Percentiles rank a stretch among this genome's conserved stretches.
Conservation (phyloP, 2,888 invertebrate genomes). For the Cyrtodaria siliqua region DNA sequence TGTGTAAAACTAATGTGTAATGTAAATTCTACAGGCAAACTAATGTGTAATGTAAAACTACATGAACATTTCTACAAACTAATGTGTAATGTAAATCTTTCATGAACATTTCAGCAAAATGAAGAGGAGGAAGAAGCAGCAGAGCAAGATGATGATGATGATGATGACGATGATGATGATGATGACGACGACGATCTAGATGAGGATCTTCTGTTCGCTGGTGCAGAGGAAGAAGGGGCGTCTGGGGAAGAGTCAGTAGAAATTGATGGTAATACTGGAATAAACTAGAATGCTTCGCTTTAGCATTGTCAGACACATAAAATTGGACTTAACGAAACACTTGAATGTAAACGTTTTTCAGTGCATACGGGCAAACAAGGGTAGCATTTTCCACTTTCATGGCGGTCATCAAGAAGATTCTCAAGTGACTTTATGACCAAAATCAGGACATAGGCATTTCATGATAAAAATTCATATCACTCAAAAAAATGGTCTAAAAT, state of each 20-base stretch:
- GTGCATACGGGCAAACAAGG: too few relatives aligned
- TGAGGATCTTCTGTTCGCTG: slow-evolving; percentile 61
- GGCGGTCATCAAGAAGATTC: too few relatives aligned
- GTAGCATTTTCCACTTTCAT: too few relatives aligned
- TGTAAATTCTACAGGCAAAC: not conserved
- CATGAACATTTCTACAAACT: not conserved
- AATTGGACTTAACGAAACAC: too few relatives aligned
- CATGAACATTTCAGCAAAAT: slow-evolving; percentile 40
- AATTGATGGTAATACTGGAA: too few relatives aligned
- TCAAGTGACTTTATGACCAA: too few relatives aligned
- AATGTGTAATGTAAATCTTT: not conserved
- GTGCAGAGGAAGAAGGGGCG: slow-evolving; percentile 40
- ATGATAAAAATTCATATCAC: too few relatives aligned
- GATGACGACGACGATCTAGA: slow-evolving; percentile 67
- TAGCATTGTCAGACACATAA: too few relatives aligned
- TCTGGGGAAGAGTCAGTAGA: slow-evolving; percentile 6
- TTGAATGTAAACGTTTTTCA: too few relatives aligned
- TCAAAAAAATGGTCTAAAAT: too few relatives aligned
- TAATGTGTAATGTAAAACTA: not conserved
- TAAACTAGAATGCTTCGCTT: too few relatives aligned
- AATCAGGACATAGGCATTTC: too few relatives aligned
- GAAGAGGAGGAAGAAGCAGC: slow-evolving; percentile 70
- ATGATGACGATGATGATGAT: slow-evolving; percentile 71
- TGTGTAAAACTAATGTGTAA: not conserved
- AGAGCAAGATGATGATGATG: slow-evolving; percentile 70